Evolutionary conservation across 2,797 vertebrate genomes (phyloP).

Genomic region (Sebastes kiyomatsui): DNA sequence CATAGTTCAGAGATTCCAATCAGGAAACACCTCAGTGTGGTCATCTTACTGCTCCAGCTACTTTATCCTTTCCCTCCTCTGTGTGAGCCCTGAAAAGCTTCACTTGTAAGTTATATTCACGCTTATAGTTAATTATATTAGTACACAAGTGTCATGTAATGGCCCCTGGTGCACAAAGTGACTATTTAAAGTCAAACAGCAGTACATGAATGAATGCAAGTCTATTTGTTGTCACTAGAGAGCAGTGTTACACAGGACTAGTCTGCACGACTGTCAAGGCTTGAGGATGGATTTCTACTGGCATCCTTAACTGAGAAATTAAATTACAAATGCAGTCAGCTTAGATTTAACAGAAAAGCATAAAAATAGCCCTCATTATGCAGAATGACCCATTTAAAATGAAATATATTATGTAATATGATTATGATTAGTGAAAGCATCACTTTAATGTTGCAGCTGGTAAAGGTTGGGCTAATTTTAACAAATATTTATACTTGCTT

Average conservation of each 20-base stretch:
- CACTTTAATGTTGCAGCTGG: not conserved
- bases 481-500: not conserved
- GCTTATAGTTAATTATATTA: no score
- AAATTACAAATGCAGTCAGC: not conserved
- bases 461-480: not conserved
- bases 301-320: not conserved
- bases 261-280: not conserved
- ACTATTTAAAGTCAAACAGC: not conserved
- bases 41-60: no score
- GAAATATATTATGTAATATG: not conserved
- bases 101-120: no score
- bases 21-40: no score
- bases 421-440: not conserved
- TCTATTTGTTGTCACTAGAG: conserved; percentile 30
- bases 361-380: not conserved
- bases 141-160: no score
- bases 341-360: not conserved
- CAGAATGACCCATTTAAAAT: not conserved
- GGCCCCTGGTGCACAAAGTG: not conserved
- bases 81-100: no score
- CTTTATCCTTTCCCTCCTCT: no score
- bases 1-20: no score
- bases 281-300: not conserved
- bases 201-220: not conserved
- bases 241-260: conserved; percentile 16